Conservation (phyloP, 2,888 invertebrate species). For the Dendrolimus houi region DNA sequence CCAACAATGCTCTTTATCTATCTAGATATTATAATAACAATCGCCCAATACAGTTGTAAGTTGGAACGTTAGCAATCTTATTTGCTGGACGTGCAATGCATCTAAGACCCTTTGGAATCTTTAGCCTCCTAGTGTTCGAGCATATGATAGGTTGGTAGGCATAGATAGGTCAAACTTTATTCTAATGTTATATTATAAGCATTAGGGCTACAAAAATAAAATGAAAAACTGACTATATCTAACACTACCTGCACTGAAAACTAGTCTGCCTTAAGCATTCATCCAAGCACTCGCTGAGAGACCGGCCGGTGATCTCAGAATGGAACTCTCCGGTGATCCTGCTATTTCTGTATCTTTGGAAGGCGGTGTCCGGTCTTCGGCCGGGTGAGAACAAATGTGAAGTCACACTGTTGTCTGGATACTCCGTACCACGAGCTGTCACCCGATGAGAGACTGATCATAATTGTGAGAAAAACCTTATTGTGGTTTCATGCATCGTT, state of each 20-base stretch:
- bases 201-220: too few species aligned
- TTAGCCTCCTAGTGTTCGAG: too few species aligned
- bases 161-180: too few species aligned
- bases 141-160: too few species aligned
- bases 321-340: slow-evolving; percentile 91
- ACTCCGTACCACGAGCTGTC: slow-evolving; percentile 91
- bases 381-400: slow-evolving; percentile 90
- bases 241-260: slow-evolving; percentile 86
- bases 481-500: slow-evolving; percentile 46
- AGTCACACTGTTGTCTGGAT: slow-evolving; percentile 90
- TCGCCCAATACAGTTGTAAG: too few species aligned
- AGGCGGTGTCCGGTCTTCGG: slow-evolving; percentile 90
- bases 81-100: too few species aligned
- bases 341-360: slow-evolving; percentile 91
- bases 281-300: slow-evolving; percentile 92
- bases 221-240: too few species aligned
- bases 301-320: slow-evolving; percentile 91
- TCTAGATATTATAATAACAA: too few species aligned
- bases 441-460: slow-evolving; percentile 76
- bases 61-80: too few species aligned
- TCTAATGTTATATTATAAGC: too few species aligned
- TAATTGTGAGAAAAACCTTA: slow-evolving; percentile 64
- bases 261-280: slow-evolving; percentile 93
- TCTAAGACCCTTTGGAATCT: too few species aligned
- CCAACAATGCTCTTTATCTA: too few species aligned